Evolutionary conservation across 2,797 vertebrate genomes (phyloP).

Genomic region (Melanotaenia parkinsoni): DNA sequence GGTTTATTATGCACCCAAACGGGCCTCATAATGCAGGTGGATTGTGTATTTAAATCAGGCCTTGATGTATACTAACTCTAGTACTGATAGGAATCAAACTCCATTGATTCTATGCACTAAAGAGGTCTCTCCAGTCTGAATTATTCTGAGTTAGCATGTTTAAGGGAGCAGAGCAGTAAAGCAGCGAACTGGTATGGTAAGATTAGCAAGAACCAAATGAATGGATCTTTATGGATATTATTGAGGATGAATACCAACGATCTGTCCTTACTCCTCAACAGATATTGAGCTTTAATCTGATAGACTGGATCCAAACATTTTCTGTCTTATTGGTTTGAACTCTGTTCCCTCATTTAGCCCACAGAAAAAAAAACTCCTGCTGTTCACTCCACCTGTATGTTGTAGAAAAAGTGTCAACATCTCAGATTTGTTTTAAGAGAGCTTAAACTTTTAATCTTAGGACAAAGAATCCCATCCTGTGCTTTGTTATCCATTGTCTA

Average conservation of each 20-base stretch:
- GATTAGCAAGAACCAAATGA: slow-evolving; percentile 39
- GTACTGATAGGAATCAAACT: slow-evolving; percentile 59
- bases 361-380: slow-evolving; percentile 29
- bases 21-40: slow-evolving; percentile 47
- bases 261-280: slow-evolving; percentile 22
- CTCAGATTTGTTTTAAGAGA: slow-evolving; percentile 53
- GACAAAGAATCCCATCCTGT: slow-evolving; percentile 47
- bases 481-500: slow-evolving; percentile 53
- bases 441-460: slow-evolving; percentile 67
- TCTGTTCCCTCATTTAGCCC: slow-evolving; percentile 16
- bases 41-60: slow-evolving; percentile 55
- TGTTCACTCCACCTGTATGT: slow-evolving; percentile 44
- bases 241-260: slow-evolving; percentile 36
- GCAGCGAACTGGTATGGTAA: slow-evolving; percentile 42
- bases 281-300: slow-evolving; percentile 34
- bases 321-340: slow-evolving; percentile 24
- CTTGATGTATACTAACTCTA: slow-evolving; percentile 50
- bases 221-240: slow-evolving; percentile 38
- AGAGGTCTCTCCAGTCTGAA: slow-evolving; percentile 47
- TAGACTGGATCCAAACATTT: slow-evolving; percentile 29
- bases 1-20: slow-evolving; percentile 37
- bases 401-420: slow-evolving; percentile 54
- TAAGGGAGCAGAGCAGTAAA: slow-evolving; percentile 22
- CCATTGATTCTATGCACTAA: slow-evolving; percentile 62
- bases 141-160: slow-evolving; percentile 46